These are phyloP conservation scores for Hydropsyche tenuis DNA, from an alignment of 1,140 invertebrate species.

Conservation along the genomic window DNA sequence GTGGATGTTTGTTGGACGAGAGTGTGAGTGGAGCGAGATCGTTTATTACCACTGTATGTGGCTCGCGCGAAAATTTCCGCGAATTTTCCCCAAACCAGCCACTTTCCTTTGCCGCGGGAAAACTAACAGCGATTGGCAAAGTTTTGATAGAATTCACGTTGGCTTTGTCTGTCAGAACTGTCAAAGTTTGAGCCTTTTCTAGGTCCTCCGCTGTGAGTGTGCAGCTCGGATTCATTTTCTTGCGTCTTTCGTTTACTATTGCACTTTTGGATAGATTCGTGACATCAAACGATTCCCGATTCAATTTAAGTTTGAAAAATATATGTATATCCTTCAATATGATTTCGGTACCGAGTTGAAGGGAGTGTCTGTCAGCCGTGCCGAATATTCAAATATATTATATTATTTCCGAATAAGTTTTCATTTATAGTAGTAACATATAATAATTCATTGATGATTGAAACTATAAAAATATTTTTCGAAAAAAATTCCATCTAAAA, in stretches of 20 bases:
- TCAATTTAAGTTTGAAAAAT: not conserved
- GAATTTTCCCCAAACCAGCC: constrained; percentile 6
- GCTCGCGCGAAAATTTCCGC: constrained; percentile 27
- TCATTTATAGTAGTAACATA: no score
- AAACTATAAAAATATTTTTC: no score
- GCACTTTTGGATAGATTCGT: not conserved
- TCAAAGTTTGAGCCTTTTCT: constrained; percentile 38
- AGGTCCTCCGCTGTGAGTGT: not conserved
- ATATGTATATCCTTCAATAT: not conserved
- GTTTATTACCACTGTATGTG: not conserved
- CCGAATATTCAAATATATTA: no score
- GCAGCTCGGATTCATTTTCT: not conserved
- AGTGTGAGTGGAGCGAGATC: not conserved
- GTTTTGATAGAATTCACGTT: constrained; percentile 47
- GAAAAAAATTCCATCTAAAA: no score
- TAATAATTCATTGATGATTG: no score
- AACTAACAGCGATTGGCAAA: constrained; percentile 44
- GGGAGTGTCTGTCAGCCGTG: no score
- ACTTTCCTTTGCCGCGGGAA: not conserved
- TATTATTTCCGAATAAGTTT: no score
- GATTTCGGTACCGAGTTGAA: no score
- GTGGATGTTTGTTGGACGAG: not conserved
- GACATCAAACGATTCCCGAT: not conserved
- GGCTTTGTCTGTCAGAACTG: constrained; percentile 46
- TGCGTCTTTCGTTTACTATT: not conserved